Percentiles rank a stretch among this genome's conserved stretches.
Conservation (phyloP, 1,140 invertebrate species). For the Rhagoletis zephyria region DNA sequence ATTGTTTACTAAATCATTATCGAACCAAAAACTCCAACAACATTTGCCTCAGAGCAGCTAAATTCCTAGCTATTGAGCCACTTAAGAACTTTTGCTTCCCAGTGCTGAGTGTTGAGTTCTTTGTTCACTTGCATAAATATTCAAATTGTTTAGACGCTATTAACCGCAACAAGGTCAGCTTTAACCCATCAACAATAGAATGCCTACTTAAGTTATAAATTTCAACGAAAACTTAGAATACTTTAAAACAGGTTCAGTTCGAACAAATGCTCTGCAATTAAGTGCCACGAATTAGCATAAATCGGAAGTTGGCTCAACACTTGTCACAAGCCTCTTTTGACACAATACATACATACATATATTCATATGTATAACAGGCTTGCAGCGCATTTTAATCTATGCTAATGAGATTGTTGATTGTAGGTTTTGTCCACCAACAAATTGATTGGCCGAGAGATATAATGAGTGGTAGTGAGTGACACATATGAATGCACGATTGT, state of each 20-base stretch:
- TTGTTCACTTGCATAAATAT: not conserved
- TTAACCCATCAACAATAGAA: not conserved
- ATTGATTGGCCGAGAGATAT: not conserved
- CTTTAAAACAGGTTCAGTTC: not conserved
- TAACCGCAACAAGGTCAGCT: not conserved
- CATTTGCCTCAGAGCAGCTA: too few species aligned
- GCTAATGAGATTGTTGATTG: slow-evolving; percentile 18
- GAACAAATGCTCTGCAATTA: not conserved
- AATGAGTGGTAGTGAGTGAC: too few species aligned
- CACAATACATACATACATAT: not conserved
- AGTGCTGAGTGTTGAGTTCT: not conserved
- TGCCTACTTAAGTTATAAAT: not conserved
- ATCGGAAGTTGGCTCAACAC: slow-evolving; percentile 33
- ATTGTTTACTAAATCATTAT: too few species aligned
- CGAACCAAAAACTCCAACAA: too few species aligned
- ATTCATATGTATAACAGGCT: not conserved
- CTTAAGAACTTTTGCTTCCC: too few species aligned
- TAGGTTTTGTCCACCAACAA: not conserved
- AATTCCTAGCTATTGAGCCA: too few species aligned
- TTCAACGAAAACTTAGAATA: not conserved
- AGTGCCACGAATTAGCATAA: slow-evolving; percentile 1
- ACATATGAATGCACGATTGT: too few species aligned
- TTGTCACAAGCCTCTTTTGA: not conserved
- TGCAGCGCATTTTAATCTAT: not conserved
- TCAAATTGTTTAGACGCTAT: not conserved